phyloP scores from a whole-genome alignment of 2,888 invertebrate genomes.

The Dexiosoma caninum region DNA sequence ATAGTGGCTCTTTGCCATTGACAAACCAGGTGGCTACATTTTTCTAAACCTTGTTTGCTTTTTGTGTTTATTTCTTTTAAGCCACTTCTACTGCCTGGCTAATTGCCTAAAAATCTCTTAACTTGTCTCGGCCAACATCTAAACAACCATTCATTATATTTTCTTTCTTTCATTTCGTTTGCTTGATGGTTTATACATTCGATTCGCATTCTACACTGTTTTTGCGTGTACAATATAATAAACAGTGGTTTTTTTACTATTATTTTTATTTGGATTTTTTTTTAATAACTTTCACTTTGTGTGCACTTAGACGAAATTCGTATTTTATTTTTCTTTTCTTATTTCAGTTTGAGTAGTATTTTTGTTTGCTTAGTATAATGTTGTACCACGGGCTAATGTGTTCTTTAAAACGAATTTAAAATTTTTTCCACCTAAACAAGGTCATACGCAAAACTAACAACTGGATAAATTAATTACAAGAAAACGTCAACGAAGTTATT shows the following conservation, averaged over 20 bases:
- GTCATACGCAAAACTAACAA: slow-evolving; percentile 54
- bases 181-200: slow-evolving; percentile 25
- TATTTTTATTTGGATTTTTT: slow-evolving; percentile 45
- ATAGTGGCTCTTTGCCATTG: neutral
- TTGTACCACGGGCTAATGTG: slow-evolving; percentile 6
- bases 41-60: slow-evolving; percentile 30
- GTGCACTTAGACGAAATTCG: slow-evolving; percentile 46
- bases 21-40: slow-evolving; percentile 56
- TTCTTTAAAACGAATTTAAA: slow-evolving; percentile 37
- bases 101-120: slow-evolving; percentile 38
- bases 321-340: slow-evolving; percentile 29
- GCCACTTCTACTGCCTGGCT: slow-evolving; percentile 18
- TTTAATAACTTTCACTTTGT: slow-evolving; percentile 63
- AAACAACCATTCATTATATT: slow-evolving; percentile 31
- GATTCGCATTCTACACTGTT: slow-evolving; percentile 57
- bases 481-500: slow-evolving; percentile 23
- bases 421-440: slow-evolving; percentile 52
- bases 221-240: slow-evolving; percentile 55
- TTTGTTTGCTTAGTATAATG: neutral
- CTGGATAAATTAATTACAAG: slow-evolving; percentile 23
- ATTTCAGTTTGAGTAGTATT: slow-evolving; percentile 7
- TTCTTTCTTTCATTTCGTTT: slow-evolving; percentile 39
- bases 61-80: slow-evolving; percentile 32
- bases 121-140: slow-evolving; percentile 41
- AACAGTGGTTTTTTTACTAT: slow-evolving; percentile 15